Base-by-base conservation (phyloP, 2,113 vertebrate species). In the Smithornis capensis region DNA sequence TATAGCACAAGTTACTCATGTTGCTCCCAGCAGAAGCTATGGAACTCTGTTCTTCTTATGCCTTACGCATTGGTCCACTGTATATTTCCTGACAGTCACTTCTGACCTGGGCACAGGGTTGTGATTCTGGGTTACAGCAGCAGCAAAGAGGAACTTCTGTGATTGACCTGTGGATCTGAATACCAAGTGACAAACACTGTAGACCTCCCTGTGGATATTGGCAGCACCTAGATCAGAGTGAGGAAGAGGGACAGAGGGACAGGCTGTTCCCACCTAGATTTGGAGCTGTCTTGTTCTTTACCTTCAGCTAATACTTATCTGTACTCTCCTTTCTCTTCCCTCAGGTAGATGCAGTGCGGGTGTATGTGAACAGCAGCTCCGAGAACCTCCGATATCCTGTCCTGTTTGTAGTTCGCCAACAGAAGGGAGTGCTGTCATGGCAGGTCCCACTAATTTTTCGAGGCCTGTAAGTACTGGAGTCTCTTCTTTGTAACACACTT, bases 361-460 rank as follows among this genome's bases (percentile, higher is more conserved):
- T 98, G 4, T 97, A 98, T 0, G 98, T 98, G 73, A 98, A 97
- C 82, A 98, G 98, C 63, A 97, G 97, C 67, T 98, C 98, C 0
- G 97, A 98, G 90, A 97, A 98, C 87, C 96, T 98, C 7, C 93
- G 94, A 13, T 98, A 98, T 67, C 98, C 98, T 0, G 96, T 98
- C 16, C 95, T 98, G 14, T 98, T 98, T 8, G 98, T 98, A 15
- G 98, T 98, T 63, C 98, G 98, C 27, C 98, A 98, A 27, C 98
- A 98, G 97, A 98, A 98, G 69, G 97, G 95, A 52, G 98, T 98
- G 52, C 81, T 98, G 7, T 98, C 98, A 0, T 98, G 98, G 98
- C 98, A 98, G 87, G 97, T 98, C 24, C 98, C 98, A 2, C 97
- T 98, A 22, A 97, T 98, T 91, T 98, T 98, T 87, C 97, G 98